Conservation (phyloP, 2,888 invertebrate species). For the Limnephilus lunatus region DNA sequence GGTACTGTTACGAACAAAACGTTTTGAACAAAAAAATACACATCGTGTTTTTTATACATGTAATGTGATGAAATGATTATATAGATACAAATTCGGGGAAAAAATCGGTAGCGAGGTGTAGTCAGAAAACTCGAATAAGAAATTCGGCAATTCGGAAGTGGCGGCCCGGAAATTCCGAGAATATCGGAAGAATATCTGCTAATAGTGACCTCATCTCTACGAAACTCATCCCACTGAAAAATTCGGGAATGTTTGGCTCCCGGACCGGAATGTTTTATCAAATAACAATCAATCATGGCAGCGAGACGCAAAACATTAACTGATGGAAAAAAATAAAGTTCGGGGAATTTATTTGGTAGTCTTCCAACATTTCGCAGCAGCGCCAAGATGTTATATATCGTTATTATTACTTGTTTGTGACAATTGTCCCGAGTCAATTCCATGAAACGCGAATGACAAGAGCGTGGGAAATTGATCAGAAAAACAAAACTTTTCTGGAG, state of each 20-base stretch:
- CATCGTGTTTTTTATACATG: too few relatives aligned
- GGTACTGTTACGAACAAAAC: too few relatives aligned
- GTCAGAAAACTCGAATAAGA: background rate
- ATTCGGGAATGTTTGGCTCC: background rate
- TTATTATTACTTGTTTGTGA: background rate
- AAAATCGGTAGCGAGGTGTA: background rate
- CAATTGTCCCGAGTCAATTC: background rate
- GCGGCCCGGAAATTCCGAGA: conserved; percentile 9
- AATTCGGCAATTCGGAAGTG: conserved; percentile 15
- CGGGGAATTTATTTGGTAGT: conserved; percentile 8
- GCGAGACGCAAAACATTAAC: background rate
- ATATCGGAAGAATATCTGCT: background rate
- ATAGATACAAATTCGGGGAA: too few relatives aligned
- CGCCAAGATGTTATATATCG: background rate
- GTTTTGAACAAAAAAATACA: too few relatives aligned
- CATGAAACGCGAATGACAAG: background rate
- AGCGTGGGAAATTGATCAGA: background rate
- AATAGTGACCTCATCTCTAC: background rate
- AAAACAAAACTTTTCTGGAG: background rate
- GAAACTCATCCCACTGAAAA: background rate
- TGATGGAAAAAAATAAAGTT: background rate
- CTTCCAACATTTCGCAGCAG: background rate
- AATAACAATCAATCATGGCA: background rate
- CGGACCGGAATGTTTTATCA: background rate
- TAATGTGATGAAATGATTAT: too few relatives aligned